Conservation (phyloP, 2,113 vertebrate species). For the Suricata suricatta region DNA sequence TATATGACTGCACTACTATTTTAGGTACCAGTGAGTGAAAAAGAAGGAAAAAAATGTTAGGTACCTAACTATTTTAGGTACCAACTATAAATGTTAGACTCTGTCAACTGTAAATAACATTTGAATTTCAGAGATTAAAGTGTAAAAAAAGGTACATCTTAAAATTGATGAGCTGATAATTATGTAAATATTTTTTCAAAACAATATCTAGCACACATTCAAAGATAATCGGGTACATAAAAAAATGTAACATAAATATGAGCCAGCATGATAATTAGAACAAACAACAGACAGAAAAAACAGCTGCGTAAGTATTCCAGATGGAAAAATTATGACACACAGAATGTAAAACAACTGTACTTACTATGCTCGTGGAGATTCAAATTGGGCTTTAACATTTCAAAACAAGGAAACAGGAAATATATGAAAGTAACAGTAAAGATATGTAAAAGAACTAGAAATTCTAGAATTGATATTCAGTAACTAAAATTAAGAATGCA, state of each 20-base stretch:
- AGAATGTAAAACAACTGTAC: neutral
- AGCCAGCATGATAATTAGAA: neutral
- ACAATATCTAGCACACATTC: constrained; percentile 17
- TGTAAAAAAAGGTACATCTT: neutral
- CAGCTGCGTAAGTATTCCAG: neutral
- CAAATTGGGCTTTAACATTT: neutral
- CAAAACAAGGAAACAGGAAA: constrained; percentile 8
- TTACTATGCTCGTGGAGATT: neutral
- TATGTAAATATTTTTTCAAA: constrained; percentile 1
- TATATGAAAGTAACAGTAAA: neutral
- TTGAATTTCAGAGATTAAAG: constrained; percentile 9
- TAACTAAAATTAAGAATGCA: neutral
- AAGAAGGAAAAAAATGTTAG: neutral
- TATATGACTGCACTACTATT: constrained; percentile 11
- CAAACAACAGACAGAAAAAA: neutral
- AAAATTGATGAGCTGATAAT: neutral
- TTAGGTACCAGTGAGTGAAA: neutral
- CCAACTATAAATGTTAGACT: neutral
- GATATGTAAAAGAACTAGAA: constrained; percentile 9
- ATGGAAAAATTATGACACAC: neutral
- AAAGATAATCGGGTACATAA: neutral
- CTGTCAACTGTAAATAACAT: neutral
- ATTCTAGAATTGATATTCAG: constrained; percentile 23
- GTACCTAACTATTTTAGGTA: neutral
- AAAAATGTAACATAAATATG: neutral